These are phyloP conservation scores for Staurois parvus DNA, from an alignment of 2,797 vertebrate genomes.

Conservation along the genomic window DNA sequence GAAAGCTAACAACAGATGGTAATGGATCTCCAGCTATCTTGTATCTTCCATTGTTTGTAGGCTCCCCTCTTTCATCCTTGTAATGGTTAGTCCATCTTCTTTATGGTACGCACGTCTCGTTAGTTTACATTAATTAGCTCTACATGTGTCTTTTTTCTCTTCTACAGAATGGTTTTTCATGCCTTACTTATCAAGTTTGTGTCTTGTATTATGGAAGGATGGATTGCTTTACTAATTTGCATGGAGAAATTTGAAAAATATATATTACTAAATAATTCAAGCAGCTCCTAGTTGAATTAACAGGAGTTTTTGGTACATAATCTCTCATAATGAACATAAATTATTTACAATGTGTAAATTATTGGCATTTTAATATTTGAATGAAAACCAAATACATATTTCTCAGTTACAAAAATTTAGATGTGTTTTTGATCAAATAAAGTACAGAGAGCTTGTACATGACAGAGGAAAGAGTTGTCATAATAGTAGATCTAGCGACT, in stretches of 20 bases:
- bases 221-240: neutral
- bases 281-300: neutral
- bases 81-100: no score
- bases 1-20: no score
- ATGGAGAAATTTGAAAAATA: neutral
- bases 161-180: no score
- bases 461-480: neutral
- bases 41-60: no score
- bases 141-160: no score
- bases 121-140: no score
- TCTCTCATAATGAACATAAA: neutral
- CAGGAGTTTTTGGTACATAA: neutral
- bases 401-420: neutral
- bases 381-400: neutral
- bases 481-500: no score
- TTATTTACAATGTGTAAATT: constrained; percentile 12
- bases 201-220: no score
- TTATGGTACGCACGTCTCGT: no score
- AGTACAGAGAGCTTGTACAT: neutral
- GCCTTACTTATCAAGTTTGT: no score
- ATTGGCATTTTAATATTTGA: constrained; percentile 29
- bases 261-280: constrained; percentile 5
- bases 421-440: neutral
- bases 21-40: no score
- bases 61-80: no score